A percentile compares a stretch with the other conserved stretches of the same genome.
Evolutionary conservation across 2,888 invertebrate species (phyloP).

Genomic region (Lacanobia wlatinum): DNA sequence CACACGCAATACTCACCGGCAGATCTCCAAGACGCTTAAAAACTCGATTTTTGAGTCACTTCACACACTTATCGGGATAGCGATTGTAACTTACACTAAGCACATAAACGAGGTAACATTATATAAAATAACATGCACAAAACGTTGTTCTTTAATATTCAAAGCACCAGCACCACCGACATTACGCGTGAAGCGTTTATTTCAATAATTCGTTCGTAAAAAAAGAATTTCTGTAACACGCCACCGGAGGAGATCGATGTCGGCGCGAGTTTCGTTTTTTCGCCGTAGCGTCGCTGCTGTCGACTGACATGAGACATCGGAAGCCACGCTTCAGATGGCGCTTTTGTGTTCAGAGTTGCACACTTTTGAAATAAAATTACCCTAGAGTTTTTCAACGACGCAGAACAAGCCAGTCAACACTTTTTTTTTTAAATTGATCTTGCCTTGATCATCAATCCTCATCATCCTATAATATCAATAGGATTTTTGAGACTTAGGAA

Average conservation of each 20-base stretch:
- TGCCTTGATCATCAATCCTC: too few relatives aligned
- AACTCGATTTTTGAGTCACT: constrained; percentile 81
- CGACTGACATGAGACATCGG: constrained; percentile 68
- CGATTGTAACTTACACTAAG: constrained; percentile 86
- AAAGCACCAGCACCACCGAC: constrained; percentile 88
- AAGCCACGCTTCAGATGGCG: constrained; percentile 77
- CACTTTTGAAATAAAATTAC: constrained; percentile 39
- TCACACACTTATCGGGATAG: constrained; percentile 79
- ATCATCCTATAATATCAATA: too few relatives aligned
- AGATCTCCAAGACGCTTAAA: constrained; percentile 77
- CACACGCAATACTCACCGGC: constrained; percentile 83
- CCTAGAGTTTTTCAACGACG: background rate
- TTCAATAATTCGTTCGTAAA: constrained; percentile 85
- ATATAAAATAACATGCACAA: constrained; percentile 84
- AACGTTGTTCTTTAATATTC: constrained; percentile 78
- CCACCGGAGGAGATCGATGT: constrained; percentile 88
- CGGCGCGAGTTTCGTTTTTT: constrained; percentile 82
- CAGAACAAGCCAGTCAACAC: too few relatives aligned
- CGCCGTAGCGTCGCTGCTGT: constrained; percentile 77
- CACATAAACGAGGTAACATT: constrained; percentile 85
- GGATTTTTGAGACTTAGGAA: too few relatives aligned
- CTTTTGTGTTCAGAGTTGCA: constrained; percentile 69
- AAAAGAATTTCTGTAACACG: constrained; percentile 80
- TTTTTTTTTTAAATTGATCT: too few relatives aligned
- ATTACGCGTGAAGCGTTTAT: constrained; percentile 84